Evolutionary conservation across 2,113 vertebrate species (phyloP).

Genomic region (Mastomys coucha): DNA sequence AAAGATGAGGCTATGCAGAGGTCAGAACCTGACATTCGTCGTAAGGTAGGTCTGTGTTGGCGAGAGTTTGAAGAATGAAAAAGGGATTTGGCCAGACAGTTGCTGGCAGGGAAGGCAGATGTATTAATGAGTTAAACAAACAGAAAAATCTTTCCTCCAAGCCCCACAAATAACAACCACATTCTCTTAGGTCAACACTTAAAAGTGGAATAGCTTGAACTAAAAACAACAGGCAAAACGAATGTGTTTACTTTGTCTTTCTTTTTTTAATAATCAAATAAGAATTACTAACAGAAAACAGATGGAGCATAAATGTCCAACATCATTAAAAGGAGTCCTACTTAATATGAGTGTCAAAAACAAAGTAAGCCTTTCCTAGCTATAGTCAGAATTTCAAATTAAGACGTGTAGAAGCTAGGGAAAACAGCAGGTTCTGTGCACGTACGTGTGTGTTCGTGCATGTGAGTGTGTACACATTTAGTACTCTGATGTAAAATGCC

Average conservation of each 20-base stretch:
- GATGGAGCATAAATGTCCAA: neutral
- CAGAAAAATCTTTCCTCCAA: neutral
- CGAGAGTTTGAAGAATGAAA: constrained; percentile 25
- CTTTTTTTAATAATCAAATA: constrained; percentile 18
- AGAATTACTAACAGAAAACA: constrained; percentile 50
- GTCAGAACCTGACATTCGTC: neutral
- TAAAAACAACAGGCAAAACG: neutral
- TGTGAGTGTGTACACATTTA: neutral
- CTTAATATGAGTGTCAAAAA: constrained; percentile 4
- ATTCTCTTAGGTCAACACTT: constrained; percentile 31
- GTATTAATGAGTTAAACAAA: neutral
- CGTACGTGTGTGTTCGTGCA: neutral
- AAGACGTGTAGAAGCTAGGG: neutral
- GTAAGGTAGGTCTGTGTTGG: neutral
- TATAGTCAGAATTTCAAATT: constrained; percentile 41
- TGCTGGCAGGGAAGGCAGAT: neutral
- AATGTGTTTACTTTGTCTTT: constrained; percentile 8
- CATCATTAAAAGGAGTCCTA: constrained; percentile 12
- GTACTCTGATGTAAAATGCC: neutral
- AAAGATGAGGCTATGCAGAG: neutral
- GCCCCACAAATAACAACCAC: constrained; percentile 14
- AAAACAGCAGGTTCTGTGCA: neutral
- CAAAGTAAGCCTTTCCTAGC: constrained; percentile 36
- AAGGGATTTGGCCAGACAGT: neutral
- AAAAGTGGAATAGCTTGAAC: constrained; percentile 59